These are phyloP conservation scores for Phasia obesa DNA, from an alignment of 2,888 invertebrate genomes.

Conservation along the genomic window DNA sequence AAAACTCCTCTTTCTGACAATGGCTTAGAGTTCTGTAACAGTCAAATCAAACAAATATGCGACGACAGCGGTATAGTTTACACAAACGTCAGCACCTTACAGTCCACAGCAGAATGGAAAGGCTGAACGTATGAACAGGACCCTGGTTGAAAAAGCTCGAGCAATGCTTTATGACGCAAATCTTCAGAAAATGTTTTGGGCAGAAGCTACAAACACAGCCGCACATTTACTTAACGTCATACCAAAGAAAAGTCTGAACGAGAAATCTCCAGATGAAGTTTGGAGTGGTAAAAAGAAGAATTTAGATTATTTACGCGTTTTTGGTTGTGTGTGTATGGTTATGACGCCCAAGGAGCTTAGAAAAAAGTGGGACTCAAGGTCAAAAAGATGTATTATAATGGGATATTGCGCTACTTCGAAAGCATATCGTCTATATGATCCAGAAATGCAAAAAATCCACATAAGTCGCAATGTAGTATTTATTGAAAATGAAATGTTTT, in stretches of 20 bases:
- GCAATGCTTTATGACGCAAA: no score
- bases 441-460: slow-evolving; percentile 21
- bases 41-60: slow-evolving; percentile 11
- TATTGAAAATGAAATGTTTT: slow-evolving; percentile 17
- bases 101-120: no score
- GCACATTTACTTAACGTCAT: no score
- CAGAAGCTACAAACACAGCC: no score
- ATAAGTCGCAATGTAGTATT: slow-evolving; percentile 39
- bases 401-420: slow-evolving; percentile 19
- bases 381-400: slow-evolving; percentile 15
- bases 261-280: no score
- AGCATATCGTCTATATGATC: slow-evolving; percentile 26
- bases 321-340: not conserved
- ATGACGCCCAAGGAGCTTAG: not conserved
- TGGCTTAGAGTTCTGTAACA: slow-evolving; percentile 21
- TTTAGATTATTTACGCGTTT: no score
- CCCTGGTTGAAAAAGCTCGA: no score
- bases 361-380: slow-evolving; percentile 38
- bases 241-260: no score
- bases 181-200: no score
- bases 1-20: slow-evolving; percentile 35
- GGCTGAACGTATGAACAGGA: no score
- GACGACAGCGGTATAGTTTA: not conserved
- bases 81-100: no score
- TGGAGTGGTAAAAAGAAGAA: no score